These are phyloP conservation scores for Thalassaphorura encarpata DNA, from an alignment of 1,140 invertebrate genomes.

Conservation along the genomic window DNA sequence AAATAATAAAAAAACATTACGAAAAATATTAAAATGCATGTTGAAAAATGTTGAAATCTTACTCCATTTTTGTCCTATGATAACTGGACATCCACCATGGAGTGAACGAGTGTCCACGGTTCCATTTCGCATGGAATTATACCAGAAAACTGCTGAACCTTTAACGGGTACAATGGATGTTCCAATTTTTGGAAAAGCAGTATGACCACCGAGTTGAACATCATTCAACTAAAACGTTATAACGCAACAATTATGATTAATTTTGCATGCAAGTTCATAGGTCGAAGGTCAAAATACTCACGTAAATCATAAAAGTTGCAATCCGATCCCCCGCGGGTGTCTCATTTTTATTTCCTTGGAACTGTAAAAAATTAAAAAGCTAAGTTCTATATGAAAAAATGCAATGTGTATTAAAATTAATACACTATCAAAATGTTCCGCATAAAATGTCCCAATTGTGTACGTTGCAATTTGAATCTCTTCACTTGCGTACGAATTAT, in stretches of 20 bases:
- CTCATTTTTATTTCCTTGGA: too few relatives aligned
- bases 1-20: too few relatives aligned
- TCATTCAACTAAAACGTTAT: background rate
- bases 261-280: too few relatives aligned
- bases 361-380: too few relatives aligned
- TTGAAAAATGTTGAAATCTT: background rate
- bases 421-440: too few relatives aligned
- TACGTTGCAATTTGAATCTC: too few relatives aligned
- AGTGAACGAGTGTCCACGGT: background rate
- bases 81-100: background rate
- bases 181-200: background rate
- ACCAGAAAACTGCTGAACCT: constrained; percentile 1
- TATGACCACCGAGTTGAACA: background rate
- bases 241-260: background rate
- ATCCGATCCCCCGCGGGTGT: background rate
- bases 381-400: too few relatives aligned
- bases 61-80: constrained; percentile 2
- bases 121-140: background rate
- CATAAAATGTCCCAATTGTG: too few relatives aligned
- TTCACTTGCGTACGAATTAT: too few relatives aligned
- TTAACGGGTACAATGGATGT: background rate
- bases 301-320: constrained; percentile 1
- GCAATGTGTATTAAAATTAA: too few relatives aligned
- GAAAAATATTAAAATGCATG: too few relatives aligned
- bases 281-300: too few relatives aligned